These are phyloP conservation scores for Furcifer pardalis DNA, from an alignment of 2,797 vertebrate genomes.

Conservation along the genomic window DNA sequence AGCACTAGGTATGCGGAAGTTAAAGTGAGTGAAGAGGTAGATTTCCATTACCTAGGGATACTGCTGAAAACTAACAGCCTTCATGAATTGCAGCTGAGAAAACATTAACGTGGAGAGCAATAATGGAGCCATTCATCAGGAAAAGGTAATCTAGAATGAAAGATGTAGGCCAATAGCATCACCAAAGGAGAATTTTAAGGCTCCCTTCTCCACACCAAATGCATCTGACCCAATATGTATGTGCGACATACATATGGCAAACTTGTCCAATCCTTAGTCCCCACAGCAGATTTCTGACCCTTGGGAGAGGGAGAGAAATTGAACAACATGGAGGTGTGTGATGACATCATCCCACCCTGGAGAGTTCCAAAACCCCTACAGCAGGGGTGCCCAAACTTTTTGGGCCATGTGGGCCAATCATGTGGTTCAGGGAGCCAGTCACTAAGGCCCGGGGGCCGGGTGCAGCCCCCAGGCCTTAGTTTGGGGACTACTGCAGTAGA, in stretches of 20 bases:
- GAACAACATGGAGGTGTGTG: background rate
- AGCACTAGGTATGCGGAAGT: constrained; percentile 35
- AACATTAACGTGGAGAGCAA: constrained; percentile 19
- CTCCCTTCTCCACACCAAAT: background rate
- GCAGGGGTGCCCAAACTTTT: too few species aligned
- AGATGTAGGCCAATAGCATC: background rate
- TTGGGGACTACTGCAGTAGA: too few species aligned
- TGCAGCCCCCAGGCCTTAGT: too few species aligned
- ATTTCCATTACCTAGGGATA: constrained; percentile 48
- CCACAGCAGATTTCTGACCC: background rate
- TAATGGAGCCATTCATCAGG: constrained; percentile 14
- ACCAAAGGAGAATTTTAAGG: background rate
- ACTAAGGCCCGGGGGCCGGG: too few species aligned
- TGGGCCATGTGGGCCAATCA: too few species aligned
- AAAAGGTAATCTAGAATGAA: constrained; percentile 20
- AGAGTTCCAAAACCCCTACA: background rate
- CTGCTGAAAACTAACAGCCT: constrained; percentile 35
- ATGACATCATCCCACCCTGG: background rate
- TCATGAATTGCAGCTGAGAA: background rate
- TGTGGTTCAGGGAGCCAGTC: too few species aligned
- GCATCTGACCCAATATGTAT: background rate
- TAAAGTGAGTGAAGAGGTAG: constrained; percentile 21
- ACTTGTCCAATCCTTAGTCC: background rate
- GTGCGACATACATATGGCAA: background rate
- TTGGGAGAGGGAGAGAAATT: background rate